Conservation (phyloP, 2,797 vertebrate genomes). For the Pseudopleuronectes americanus region DNA sequence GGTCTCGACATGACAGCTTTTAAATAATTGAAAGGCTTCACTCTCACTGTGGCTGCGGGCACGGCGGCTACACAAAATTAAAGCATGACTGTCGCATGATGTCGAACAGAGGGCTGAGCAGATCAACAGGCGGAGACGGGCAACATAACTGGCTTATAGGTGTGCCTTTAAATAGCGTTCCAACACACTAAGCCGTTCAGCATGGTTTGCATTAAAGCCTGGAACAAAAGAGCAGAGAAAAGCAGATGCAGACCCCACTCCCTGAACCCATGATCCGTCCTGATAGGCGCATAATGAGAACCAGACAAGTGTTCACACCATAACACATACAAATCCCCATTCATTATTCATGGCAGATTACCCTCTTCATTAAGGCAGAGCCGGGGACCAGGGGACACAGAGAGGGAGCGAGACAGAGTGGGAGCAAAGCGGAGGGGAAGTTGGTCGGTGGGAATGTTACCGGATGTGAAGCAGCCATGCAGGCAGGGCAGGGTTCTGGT, state of each 20-base stretch:
- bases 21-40: slow-evolving; percentile 56
- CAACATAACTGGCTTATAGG: slow-evolving; percentile 66
- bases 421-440: slow-evolving; percentile 44
- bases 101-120: slow-evolving; percentile 42
- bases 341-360: slow-evolving; percentile 85
- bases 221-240: slow-evolving; percentile 75
- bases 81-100: slow-evolving; percentile 24
- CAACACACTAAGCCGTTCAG: slow-evolving; percentile 61
- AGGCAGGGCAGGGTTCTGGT: slow-evolving; percentile 27
- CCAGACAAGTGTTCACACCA: slow-evolving; percentile 80
- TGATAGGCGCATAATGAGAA: slow-evolving; percentile 83
- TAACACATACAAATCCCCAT: slow-evolving; percentile 80
- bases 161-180: slow-evolving; percentile 70
- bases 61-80: slow-evolving; percentile 37
- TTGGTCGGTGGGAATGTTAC: slow-evolving; percentile 43
- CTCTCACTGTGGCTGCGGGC: slow-evolving; percentile 22
- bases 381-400: slow-evolving; percentile 54
- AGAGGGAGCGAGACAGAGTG: slow-evolving; percentile 19
- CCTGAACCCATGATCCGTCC: slow-evolving; percentile 75
- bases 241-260: slow-evolving; percentile 73
- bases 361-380: slow-evolving; percentile 79
- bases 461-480: slow-evolving; percentile 39
- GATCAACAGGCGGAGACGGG: slow-evolving; percentile 48
- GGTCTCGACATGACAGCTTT: slow-evolving; percentile 43
- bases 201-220: slow-evolving; percentile 71